Conservation (phyloP, 2,113 vertebrate species). For the Neodontobutis hainanensis region DNA sequence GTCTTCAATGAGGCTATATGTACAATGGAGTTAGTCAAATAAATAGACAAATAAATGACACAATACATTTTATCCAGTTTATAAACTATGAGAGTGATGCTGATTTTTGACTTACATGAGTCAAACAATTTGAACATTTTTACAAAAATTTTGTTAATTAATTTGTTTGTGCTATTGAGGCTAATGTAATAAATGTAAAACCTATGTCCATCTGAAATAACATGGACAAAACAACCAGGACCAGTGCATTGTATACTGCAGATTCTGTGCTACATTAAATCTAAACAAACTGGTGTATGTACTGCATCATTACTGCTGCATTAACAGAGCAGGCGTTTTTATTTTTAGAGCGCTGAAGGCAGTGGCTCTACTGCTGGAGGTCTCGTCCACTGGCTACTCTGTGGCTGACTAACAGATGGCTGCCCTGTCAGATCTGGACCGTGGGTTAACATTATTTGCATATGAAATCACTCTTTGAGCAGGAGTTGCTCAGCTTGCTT, state of each 20-base stretch:
- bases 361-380: conserved; percentile 41
- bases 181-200: too few relatives aligned
- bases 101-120: too few relatives aligned
- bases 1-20: too few relatives aligned
- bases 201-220: too few relatives aligned
- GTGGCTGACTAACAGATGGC: conserved; percentile 68
- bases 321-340: conserved; percentile 24
- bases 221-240: too few relatives aligned
- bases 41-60: too few relatives aligned
- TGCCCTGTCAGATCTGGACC: conserved; percentile 57
- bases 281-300: neutral
- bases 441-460: conserved; percentile 67
- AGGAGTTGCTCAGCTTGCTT: conserved; percentile 41
- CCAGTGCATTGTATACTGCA: neutral
- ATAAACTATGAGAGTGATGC: too few relatives aligned
- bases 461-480: conserved; percentile 57
- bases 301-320: conserved; percentile 16
- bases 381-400: conserved; percentile 42
- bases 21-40: too few relatives aligned
- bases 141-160: too few relatives aligned
- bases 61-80: too few relatives aligned
- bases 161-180: too few relatives aligned
- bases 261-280: neutral
- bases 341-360: conserved; percentile 49
- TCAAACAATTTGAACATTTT: too few relatives aligned